Percentiles rank a stretch among this genome's conserved stretches.
phyloP scores from a whole-genome alignment of 2,888 invertebrate species.

The Cephalotes varians region DNA sequence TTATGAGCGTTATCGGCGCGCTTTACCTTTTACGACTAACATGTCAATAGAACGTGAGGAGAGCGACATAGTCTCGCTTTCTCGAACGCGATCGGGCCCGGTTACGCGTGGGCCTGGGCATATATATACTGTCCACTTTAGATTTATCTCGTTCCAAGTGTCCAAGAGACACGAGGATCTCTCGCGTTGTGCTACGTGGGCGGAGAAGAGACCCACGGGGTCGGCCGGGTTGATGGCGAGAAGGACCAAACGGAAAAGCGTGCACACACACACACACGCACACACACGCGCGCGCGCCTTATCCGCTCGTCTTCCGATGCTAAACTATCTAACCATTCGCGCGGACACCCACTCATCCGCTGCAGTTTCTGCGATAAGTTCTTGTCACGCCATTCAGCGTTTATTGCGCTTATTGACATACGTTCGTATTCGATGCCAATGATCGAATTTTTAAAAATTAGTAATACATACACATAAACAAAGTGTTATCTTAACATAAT shows the following conservation, averaged over 20 bases:
- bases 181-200: constrained; percentile 39
- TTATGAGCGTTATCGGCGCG: constrained; percentile 38
- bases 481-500: not conserved
- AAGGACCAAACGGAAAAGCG: constrained; percentile 62
- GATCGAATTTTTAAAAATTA: not conserved
- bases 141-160: constrained; percentile 81
- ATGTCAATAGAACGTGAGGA: constrained; percentile 24
- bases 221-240: constrained; percentile 9
- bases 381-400: not conserved
- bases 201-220: constrained; percentile 16
- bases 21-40: constrained; percentile 49
- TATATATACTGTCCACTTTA: constrained; percentile 66
- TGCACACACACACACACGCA: constrained; percentile 26
- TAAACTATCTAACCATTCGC: constrained; percentile 42
- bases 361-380: constrained; percentile 35
- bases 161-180: constrained; percentile 58
- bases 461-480: not conserved
- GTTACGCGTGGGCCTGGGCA: constrained; percentile 57
- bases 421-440: not conserved
- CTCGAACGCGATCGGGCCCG: constrained; percentile 12
- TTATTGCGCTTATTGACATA: constrained; percentile 32
- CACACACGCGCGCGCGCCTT: not conserved
- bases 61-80: constrained; percentile 21
- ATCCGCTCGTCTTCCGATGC: constrained; percentile 42
- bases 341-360: constrained; percentile 29